Conservation (phyloP, 2,797 vertebrate species). For the Botia almorhae region DNA sequence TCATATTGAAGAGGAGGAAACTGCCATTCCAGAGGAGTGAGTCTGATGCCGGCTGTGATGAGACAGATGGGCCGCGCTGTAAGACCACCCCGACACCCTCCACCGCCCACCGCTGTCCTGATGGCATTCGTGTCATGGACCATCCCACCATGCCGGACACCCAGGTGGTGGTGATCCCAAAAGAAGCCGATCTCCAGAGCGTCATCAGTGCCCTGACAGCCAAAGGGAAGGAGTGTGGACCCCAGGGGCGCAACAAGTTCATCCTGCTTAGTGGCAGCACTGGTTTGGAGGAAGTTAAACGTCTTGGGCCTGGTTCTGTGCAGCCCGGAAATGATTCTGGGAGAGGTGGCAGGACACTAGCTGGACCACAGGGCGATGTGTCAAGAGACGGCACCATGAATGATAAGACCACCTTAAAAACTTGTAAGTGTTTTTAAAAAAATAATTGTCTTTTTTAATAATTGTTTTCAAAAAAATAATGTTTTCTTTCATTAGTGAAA, state of each 20-base stretch:
- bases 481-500: constrained; percentile 61
- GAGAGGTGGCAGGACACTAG: constrained; percentile 12
- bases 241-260: constrained; percentile 89
- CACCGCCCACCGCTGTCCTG: constrained; percentile 71
- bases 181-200: constrained; percentile 84
- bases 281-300: constrained; percentile 44
- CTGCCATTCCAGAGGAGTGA: constrained; percentile 79
- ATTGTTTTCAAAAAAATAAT: too few relatives aligned
- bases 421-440: neutral
- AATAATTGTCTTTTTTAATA: too few relatives aligned
- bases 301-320: constrained; percentile 38
- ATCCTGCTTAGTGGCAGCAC: constrained; percentile 84
- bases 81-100: constrained; percentile 46
- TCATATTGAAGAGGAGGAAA: constrained; percentile 94
- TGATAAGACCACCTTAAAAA: constrained; percentile 36
- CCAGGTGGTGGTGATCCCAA: constrained; percentile 87
- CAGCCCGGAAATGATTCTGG: constrained; percentile 22
- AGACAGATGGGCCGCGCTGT: constrained; percentile 25
- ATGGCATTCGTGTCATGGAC: constrained; percentile 85
- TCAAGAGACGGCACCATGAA: neutral
- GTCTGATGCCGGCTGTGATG: constrained; percentile 59
- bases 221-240: constrained; percentile 87
- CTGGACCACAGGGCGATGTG: constrained; percentile 34
- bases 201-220: constrained; percentile 88
- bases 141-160: constrained; percentile 88